Evolutionary conservation across 2,888 invertebrate species (phyloP), one percentile per base, ranked within the genome.

Genomic region (Zygothrica quintamaculata): DNA sequence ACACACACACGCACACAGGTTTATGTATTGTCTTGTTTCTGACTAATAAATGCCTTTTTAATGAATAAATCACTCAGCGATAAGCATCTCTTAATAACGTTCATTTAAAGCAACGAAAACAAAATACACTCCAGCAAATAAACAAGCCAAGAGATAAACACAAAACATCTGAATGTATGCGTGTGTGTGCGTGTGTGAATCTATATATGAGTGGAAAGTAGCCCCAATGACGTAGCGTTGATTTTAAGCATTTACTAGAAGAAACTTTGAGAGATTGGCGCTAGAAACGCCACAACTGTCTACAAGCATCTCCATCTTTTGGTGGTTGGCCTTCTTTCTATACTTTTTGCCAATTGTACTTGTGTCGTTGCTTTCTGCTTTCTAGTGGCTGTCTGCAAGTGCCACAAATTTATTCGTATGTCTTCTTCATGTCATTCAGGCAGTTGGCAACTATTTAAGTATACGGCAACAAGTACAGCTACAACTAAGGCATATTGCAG

Each of bases 21-120:
- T 25, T 53, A 26, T 25, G 69, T 64, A 68, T 67, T 80, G 84
- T 58, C 79, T 80, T 82, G 87, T 88, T 88, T 84, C 79, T 79
- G 76, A 82, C 84, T 90, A 90, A 90, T 89, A 89, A 89, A 89
- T 90, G 90, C 82, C 86, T 88, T 88, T 84, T 89, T 89, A 90
- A 90, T 90, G 90, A 90, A 90, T 90, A 90, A 90, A 90, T 90
- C 90, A 90, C 89, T 89, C 88, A 79, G 79, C 75, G 90, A 90
- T 90, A 90, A 90, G 77, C 87, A 90, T 90, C 90, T 89, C 85
- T 90, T 90, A 90, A 89, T 90, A 89, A 89, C 87, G 88, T 88
- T 84, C 89, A 89, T 88, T 88, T 88, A 88, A 88, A 87, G 87
- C 78, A 74, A 59, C 76, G 74, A 80, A 79, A 81, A 86, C 87